phyloP scores from a whole-genome alignment of 2,797 vertebrate species.

The Crenichthys baileyi region DNA sequence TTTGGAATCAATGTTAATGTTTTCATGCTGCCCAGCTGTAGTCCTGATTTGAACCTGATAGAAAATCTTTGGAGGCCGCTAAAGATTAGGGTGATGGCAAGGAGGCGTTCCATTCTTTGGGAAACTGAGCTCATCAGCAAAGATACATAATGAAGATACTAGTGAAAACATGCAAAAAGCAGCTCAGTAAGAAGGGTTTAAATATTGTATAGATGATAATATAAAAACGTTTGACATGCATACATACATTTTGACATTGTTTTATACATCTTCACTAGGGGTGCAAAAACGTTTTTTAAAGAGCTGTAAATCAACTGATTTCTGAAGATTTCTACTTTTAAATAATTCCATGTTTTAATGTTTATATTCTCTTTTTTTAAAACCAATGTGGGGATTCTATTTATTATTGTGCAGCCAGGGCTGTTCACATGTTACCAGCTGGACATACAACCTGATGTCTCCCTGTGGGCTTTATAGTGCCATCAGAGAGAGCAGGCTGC shows the following conservation, averaged over 20 bases:
- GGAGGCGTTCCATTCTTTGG: not conserved
- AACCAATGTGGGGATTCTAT: not conserved
- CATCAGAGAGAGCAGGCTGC: constrained; percentile 38
- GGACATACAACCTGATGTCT: constrained; percentile 7
- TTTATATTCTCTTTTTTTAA: not conserved
- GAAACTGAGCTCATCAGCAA: too few relatives aligned
- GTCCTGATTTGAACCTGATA: too few relatives aligned
- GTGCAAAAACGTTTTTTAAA: not conserved
- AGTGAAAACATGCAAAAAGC: too few relatives aligned
- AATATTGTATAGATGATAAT: too few relatives aligned
- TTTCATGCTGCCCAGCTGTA: too few relatives aligned
- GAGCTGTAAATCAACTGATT: not conserved
- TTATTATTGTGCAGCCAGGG: not conserved
- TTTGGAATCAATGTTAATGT: too few relatives aligned
- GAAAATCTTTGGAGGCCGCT: not conserved
- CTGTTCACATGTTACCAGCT: not conserved
- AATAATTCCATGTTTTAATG: not conserved
- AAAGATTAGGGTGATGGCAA: not conserved
- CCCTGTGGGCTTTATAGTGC: constrained; percentile 6
- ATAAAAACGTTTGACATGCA: too few relatives aligned
- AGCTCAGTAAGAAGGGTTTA: too few relatives aligned
- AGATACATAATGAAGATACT: too few relatives aligned
- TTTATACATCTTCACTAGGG: not conserved
- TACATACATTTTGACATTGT: not conserved
- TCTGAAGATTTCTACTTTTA: not conserved